Conservation (phyloP, 2,888 invertebrate species). For the Hirtodrosophila alboralis region DNA sequence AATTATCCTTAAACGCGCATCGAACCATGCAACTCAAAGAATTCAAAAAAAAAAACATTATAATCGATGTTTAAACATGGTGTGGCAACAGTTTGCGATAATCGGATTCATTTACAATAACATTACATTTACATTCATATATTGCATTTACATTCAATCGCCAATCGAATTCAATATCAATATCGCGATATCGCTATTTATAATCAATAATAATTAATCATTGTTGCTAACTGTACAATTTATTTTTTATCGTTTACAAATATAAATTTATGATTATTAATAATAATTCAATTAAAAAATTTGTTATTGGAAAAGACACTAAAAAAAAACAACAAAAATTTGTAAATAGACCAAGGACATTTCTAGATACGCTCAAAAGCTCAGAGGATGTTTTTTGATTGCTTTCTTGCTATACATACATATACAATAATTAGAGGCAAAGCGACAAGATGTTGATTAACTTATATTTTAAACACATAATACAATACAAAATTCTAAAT, state of each 20-base stretch:
- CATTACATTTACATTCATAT: slow-evolving; percentile 37
- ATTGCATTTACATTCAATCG: neutral
- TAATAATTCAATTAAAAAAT: slow-evolving; percentile 12
- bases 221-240: slow-evolving; percentile 50
- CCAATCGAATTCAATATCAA: neutral
- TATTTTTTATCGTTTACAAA: slow-evolving; percentile 22
- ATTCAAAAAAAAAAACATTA: neutral
- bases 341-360: neutral
- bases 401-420: slow-evolving; percentile 11
- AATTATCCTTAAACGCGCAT: slow-evolving; percentile 2
- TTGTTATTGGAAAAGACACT: slow-evolving; percentile 1
- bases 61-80: slow-evolving; percentile 4
- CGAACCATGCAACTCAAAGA: neutral
- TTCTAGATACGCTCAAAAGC: slow-evolving; percentile 3
- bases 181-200: slow-evolving; percentile 16
- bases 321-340: slow-evolving; percentile 6
- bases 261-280: slow-evolving; percentile 8
- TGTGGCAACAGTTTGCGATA: slow-evolving; percentile 3
- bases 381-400: neutral
- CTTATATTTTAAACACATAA: slow-evolving; percentile 9
- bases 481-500: slow-evolving; percentile 9
- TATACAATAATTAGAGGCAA: neutral
- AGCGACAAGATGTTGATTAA: slow-evolving; percentile 1
- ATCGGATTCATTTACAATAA: slow-evolving; percentile 40
- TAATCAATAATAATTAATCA: slow-evolving; percentile 18